Conservation (phyloP, 2,113 vertebrate species). For the Burhinus oedicnemus region DNA sequence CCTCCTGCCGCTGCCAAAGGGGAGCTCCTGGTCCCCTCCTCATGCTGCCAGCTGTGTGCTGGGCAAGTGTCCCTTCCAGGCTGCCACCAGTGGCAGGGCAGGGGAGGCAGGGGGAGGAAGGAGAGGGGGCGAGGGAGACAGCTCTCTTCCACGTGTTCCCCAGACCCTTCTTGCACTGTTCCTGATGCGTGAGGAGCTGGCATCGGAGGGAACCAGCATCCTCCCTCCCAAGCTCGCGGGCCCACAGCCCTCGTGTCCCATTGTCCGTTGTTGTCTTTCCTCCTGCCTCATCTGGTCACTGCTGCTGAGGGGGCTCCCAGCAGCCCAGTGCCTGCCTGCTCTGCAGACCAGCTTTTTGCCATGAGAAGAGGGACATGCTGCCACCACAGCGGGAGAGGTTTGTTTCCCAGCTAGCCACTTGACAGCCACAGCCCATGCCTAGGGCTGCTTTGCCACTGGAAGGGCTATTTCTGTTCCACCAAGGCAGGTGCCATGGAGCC, state of each 20-base stretch:
- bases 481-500: rapidly evolving
- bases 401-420: neutral
- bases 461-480: neutral
- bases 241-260: neutral
- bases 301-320: neutral
- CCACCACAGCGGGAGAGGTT: neutral
- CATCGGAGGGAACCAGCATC: neutral
- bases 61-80: rapidly evolving
- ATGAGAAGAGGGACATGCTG: rapidly evolving
- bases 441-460: neutral
- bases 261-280: neutral
- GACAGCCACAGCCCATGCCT: neutral
- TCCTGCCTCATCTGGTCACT: neutral
- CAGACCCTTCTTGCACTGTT: neutral
- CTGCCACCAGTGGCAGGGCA: neutral
- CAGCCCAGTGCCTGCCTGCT: neutral
- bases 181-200: rapidly evolving
- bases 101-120: neutral
- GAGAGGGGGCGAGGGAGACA: rapidly evolving
- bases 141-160: neutral
- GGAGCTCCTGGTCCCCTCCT: neutral
- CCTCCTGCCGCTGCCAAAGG: neutral
- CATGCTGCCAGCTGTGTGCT: neutral
- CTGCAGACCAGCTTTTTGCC: rapidly evolving
- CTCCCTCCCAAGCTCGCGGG: neutral